A percentile compares a stretch with the other conserved stretches of the same genome.
Evolutionary conservation across 1,140 invertebrate genomes (phyloP).

Genomic region (Lucilia cuprina): DNA sequence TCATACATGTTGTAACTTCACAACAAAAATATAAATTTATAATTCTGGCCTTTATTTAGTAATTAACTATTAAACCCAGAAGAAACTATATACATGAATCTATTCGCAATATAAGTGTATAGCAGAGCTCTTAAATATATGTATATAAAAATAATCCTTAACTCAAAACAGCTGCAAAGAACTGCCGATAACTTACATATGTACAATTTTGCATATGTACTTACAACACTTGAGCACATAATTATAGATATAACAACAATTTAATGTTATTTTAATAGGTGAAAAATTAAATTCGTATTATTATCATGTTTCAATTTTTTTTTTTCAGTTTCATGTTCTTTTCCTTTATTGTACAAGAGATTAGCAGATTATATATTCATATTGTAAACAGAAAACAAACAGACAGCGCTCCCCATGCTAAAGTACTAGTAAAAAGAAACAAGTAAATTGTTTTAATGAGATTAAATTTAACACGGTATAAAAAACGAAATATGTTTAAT

Average conservation of each 20-base stretch:
- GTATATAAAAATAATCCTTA: no score
- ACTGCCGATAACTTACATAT: no score
- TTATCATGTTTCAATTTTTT: background rate
- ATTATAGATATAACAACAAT: background rate
- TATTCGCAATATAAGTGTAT: no score
- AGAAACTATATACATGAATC: no score
- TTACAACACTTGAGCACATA: background rate
- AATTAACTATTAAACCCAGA: no score
- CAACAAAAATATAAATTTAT: no score
- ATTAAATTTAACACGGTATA: background rate
- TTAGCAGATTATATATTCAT: background rate
- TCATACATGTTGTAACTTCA: no score
- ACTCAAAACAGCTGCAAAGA: no score
- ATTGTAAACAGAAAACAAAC: background rate
- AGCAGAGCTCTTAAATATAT: no score
- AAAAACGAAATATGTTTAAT: background rate
- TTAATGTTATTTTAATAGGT: background rate
- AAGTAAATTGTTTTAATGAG: background rate
- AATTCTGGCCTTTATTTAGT: no score
- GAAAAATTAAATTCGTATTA: background rate
- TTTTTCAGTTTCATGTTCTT: background rate
- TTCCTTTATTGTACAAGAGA: background rate
- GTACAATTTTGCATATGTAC: no score
- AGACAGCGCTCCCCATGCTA: background rate
- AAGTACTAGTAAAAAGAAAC: background rate